These are phyloP conservation scores for Heliconius melpomene DNA, from an alignment of 1,140 invertebrate genomes.

Conservation along the genomic window DNA sequence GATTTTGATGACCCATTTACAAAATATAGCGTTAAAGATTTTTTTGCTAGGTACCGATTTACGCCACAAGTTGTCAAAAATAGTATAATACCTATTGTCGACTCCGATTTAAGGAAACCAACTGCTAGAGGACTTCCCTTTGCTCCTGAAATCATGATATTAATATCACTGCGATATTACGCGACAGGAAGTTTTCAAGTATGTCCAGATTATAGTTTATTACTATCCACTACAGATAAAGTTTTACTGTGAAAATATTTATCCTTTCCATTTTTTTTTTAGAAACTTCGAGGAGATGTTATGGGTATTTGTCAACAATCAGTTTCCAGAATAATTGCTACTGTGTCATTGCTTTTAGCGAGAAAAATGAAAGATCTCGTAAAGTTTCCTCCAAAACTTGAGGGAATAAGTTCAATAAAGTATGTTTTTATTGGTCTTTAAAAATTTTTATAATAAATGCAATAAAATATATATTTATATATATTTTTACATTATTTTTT, in stretches of 20 bases:
- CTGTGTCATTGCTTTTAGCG: background rate
- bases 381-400: background rate
- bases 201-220: background rate
- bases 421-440: background rate
- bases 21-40: slow-evolving; percentile 5
- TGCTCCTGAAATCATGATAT: slow-evolving; percentile 8
- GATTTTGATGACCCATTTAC: slow-evolving; percentile 13
- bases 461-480: slow-evolving; percentile 15
- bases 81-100: background rate
- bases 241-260: too few species aligned
- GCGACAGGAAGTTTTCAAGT: slow-evolving; percentile 9
- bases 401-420: slow-evolving; percentile 2
- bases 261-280: background rate
- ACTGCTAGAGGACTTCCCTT: slow-evolving; percentile 4
- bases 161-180: slow-evolving; percentile 1
- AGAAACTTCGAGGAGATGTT: slow-evolving; percentile 7
- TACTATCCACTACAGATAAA: too few species aligned
- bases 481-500: background rate
- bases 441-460: too few species aligned
- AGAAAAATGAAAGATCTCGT: slow-evolving; percentile 3
- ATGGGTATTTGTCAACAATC: slow-evolving; percentile 15
- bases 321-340: slow-evolving; percentile 8
- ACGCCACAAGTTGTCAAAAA: slow-evolving; percentile 8
- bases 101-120: background rate
- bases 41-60: background rate